Conservation (phyloP, 2,888 invertebrate species). For the Cataglyphis cursor region DNA sequence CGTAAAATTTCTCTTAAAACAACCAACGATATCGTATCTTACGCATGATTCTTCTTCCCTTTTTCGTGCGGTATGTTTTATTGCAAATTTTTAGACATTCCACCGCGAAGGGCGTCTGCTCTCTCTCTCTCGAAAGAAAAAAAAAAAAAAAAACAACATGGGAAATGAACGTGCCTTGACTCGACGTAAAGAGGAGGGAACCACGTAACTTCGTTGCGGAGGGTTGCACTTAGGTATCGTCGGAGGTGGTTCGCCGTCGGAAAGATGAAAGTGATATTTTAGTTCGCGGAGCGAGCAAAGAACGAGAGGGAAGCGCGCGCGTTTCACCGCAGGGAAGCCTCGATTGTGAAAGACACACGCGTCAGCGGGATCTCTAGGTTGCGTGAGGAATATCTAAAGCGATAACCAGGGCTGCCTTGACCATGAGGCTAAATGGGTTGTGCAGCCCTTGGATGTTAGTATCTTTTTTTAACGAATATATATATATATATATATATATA, state of each 20-base stretch:
- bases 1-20: conserved; percentile 64
- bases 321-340: conserved; percentile 36
- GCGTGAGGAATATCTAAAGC: conserved; percentile 48
- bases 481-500: not conserved
- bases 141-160: conserved; percentile 48
- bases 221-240: conserved; percentile 49
- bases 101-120: not conserved
- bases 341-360: conserved; percentile 53
- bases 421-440: conserved; percentile 39
- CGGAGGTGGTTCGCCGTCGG: conserved; percentile 42
- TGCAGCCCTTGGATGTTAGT: not conserved
- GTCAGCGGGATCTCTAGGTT: conserved; percentile 42
- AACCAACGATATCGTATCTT: conserved; percentile 23
- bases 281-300: conserved; percentile 10
- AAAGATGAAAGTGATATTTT: conserved; percentile 66
- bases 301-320: not conserved
- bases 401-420: conserved; percentile 12
- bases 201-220: conserved; percentile 65
- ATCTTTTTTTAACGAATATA: not conserved
- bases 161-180: not conserved
- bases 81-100: conserved; percentile 64
- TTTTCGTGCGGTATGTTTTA: conserved; percentile 17
- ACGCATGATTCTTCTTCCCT: not conserved
- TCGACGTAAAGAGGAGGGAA: conserved; percentile 2
- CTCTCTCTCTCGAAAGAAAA: too few relatives aligned